Conservation (phyloP, 2,888 invertebrate species). For the Eristalinus sepulchralis region DNA sequence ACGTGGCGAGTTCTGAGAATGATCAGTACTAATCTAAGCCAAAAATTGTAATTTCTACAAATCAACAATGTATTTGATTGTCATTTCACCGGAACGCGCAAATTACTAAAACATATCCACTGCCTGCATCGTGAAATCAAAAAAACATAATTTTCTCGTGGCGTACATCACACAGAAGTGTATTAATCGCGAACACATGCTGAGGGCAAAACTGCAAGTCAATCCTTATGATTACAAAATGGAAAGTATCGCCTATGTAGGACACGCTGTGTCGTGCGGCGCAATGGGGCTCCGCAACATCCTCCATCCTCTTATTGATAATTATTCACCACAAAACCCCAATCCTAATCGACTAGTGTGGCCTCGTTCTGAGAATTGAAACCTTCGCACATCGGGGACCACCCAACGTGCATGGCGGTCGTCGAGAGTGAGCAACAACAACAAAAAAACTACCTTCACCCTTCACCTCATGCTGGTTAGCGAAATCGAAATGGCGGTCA, state of each 20-base stretch:
- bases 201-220: background rate
- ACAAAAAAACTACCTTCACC: background rate
- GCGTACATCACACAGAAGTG: background rate
- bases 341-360: background rate
- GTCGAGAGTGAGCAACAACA: background rate
- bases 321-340: background rate
- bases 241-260: background rate
- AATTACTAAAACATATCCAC: background rate
- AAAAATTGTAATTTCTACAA: no score
- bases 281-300: background rate
- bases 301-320: background rate
- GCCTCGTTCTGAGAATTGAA: background rate
- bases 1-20: no score
- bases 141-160: background rate
- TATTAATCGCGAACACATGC: background rate
- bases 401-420: background rate
- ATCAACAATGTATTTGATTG: no score
- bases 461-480: background rate
- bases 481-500: conserved; percentile 42
- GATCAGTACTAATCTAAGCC: no score
- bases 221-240: background rate
- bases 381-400: background rate
- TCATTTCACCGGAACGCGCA: background rate
- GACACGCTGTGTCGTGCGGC: background rate
- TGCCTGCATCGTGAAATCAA: background rate